These are phyloP conservation scores for Neoitamus cyanurus DNA, from an alignment of 2,888 invertebrate species.

Conservation along the genomic window DNA sequence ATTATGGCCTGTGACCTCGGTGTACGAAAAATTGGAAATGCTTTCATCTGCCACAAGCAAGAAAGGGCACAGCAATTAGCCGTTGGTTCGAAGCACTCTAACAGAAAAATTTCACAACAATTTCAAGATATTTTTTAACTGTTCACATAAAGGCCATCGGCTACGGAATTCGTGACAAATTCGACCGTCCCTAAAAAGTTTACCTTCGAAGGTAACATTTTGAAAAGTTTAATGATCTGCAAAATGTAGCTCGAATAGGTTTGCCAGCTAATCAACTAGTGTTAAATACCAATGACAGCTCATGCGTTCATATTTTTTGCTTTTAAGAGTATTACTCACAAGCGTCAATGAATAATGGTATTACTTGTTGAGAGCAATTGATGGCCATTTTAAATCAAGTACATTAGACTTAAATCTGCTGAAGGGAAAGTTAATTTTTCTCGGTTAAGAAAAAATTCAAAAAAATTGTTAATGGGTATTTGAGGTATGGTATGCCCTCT, in stretches of 20 bases:
- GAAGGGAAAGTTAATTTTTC: too few species aligned
- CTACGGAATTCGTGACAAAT: slow-evolving; percentile 17
- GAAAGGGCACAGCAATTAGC: neutral
- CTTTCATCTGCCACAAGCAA: neutral
- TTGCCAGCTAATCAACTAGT: neutral
- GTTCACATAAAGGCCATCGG: neutral
- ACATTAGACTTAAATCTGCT: too few species aligned
- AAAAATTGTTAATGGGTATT: too few species aligned
- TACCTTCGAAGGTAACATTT: slow-evolving; percentile 14
- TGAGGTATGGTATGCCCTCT: too few species aligned
- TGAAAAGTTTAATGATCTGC: neutral
- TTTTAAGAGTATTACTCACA: too few species aligned
- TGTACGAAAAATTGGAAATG: neutral
- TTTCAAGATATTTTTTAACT: neutral
- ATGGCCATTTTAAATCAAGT: too few species aligned
- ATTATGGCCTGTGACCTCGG: neutral
- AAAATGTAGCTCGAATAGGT: neutral
- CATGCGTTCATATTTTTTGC: neutral
- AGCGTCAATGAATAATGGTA: too few species aligned
- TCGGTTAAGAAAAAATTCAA: too few species aligned
- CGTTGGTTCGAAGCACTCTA: neutral
- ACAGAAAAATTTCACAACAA: neutral
- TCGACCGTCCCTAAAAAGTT: slow-evolving; percentile 17
- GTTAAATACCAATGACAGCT: neutral
- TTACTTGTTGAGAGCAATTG: neutral